Conservation (phyloP, 2,888 invertebrate genomes). For the Abrostola tripartita region DNA sequence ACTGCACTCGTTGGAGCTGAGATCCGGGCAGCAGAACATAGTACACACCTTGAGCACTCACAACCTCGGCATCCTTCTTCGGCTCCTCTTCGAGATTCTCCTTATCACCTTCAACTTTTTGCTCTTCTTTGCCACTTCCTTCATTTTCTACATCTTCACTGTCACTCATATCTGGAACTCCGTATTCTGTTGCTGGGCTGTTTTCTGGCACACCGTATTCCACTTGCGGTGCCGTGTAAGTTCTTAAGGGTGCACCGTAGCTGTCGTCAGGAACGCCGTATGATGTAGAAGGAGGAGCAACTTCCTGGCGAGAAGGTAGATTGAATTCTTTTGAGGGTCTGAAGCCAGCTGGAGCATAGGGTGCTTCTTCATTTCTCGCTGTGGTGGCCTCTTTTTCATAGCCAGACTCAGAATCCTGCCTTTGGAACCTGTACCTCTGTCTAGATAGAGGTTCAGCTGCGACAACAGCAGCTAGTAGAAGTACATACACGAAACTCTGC, state of each 20-base stretch:
- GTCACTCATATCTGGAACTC: conserved; percentile 51
- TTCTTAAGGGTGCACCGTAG: conserved; percentile 79
- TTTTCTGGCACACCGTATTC: conserved; percentile 59
- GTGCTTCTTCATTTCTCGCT: conserved; percentile 64
- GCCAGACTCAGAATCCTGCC: conserved; percentile 70
- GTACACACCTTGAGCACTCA: conserved; percentile 87
- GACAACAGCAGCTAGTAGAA: conserved; percentile 73
- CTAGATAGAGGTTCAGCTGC: conserved; percentile 77
- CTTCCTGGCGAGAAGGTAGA: conserved; percentile 75
- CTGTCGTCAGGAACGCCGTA: conserved; percentile 80
- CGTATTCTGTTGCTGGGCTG: conserved; percentile 51
- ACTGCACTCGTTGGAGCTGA: conserved; percentile 89
- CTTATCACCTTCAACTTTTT: conserved; percentile 53
- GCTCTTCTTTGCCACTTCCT: conserved; percentile 30
- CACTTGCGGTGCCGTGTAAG: conserved; percentile 71
- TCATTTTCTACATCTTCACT: conserved; percentile 38
- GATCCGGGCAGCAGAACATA: conserved; percentile 90
- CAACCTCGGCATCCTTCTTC: conserved; percentile 73
- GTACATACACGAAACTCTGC: conserved; percentile 75
- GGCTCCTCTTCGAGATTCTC: conserved; percentile 70
- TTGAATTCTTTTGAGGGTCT: conserved; percentile 76
- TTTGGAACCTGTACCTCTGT: conserved; percentile 68
- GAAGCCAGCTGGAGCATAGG: conserved; percentile 80
- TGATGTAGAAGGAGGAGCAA: conserved; percentile 72
- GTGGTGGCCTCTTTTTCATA: conserved; percentile 55